phyloP scores from a whole-genome alignment of 1,140 invertebrate species.

The Drosophila ironensis region DNA sequence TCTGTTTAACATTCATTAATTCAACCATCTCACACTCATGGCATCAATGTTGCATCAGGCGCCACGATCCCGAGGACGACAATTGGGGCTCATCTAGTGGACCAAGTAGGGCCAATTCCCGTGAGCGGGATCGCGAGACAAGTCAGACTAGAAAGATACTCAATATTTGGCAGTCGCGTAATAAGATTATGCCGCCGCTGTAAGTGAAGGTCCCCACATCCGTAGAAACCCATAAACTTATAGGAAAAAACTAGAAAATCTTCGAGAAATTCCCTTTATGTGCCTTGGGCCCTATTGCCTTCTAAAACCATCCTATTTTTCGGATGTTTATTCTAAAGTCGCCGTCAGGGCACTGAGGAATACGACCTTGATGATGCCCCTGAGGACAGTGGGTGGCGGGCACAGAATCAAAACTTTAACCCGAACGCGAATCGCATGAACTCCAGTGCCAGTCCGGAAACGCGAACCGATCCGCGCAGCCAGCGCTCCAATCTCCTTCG shows the following conservation, averaged over 20 bases:
- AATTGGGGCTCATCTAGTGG: slow-evolving; percentile 78
- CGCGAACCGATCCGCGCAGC: slow-evolving; percentile 16
- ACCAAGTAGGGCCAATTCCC: slow-evolving; percentile 69
- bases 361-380: slow-evolving; percentile 61
- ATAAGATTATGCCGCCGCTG: slow-evolving; percentile 60
- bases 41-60: slow-evolving; percentile 38
- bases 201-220: slow-evolving; percentile 48
- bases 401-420: slow-evolving; percentile 9
- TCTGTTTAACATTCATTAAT: background rate
- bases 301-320: background rate
- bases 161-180: slow-evolving; percentile 62
- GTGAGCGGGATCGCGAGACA: slow-evolving; percentile 59
- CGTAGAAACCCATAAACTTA: no score
- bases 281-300: no score
- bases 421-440: background rate
- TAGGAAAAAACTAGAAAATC: no score
- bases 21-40: slow-evolving; percentile 25
- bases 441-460: slow-evolving; percentile 53
- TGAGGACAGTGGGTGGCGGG: slow-evolving; percentile 59
- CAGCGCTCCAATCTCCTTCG: slow-evolving; percentile 48
- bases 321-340: slow-evolving; percentile 15
- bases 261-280: background rate
- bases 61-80: slow-evolving; percentile 66
- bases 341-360: slow-evolving; percentile 67
- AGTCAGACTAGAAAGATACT: slow-evolving; percentile 65